Conservation (phyloP, 1,140 invertebrate genomes). For the Ips nitidus region DNA sequence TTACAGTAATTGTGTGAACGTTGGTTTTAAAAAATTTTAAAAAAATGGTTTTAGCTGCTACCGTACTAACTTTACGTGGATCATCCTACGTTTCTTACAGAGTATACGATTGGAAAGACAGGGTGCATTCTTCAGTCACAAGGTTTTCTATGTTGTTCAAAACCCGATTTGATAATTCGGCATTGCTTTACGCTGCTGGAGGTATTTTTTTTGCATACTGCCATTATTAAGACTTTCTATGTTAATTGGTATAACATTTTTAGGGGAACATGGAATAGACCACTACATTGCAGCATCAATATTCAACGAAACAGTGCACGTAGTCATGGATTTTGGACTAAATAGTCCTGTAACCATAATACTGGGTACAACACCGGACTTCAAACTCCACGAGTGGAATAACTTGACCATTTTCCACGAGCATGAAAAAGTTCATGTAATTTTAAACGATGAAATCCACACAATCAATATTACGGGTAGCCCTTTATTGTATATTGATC, state of each 20-base stretch:
- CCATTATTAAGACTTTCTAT: background rate
- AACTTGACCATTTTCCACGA: constrained; percentile 85
- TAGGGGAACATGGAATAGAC: constrained; percentile 65
- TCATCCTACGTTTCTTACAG: constrained; percentile 91
- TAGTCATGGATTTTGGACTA: constrained; percentile 83
- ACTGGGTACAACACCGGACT: constrained; percentile 64
- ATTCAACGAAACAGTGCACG: constrained; percentile 72
- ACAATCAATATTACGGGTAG: constrained; percentile 70
- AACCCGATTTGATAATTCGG: constrained; percentile 84
- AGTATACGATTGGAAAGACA: constrained; percentile 90
- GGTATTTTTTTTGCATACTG: constrained; percentile 51
- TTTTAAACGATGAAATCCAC: constrained; percentile 71
- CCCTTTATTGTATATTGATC: constrained; percentile 85
- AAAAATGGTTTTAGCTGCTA: constrained; percentile 67
- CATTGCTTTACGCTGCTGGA: constrained; percentile 83
- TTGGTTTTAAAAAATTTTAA: too few relatives aligned
- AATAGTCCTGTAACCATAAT: constrained; percentile 65
- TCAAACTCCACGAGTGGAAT: constrained; percentile 80
- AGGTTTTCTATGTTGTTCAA: constrained; percentile 87
- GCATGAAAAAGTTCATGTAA: constrained; percentile 68
- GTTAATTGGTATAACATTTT: background rate
- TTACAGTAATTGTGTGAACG: constrained; percentile 65
- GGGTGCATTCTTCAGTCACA: constrained; percentile 82
- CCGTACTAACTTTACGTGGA: constrained; percentile 81
- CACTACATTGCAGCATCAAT: constrained; percentile 84